phyloP scores from a whole-genome alignment of 1,140 invertebrate genomes.

The Aphelenchoides avenae region DNA sequence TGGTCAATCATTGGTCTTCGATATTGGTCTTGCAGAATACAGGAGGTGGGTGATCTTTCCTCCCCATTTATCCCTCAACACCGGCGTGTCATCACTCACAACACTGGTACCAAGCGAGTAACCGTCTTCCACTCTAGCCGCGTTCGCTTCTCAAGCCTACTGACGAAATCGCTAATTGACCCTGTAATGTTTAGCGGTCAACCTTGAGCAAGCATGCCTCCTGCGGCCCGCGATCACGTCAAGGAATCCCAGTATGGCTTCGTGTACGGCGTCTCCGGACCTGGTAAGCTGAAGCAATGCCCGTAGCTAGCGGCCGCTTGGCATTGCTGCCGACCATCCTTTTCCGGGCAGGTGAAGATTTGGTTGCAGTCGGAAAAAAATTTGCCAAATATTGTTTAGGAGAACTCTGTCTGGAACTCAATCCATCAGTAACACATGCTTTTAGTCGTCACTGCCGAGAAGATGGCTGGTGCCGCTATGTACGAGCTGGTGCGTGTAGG shows the following conservation, averaged over 20 bases:
- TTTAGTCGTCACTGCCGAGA: conserved; percentile 94
- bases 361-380: too few species aligned
- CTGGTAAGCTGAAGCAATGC: conserved; percentile 69
- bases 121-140: not conserved
- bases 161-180: conserved; percentile 34
- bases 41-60: not conserved
- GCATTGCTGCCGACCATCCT: too few species aligned
- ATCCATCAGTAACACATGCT: conserved; percentile 31
- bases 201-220: conserved; percentile 60
- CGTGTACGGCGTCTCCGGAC: conserved; percentile 92
- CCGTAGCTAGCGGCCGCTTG: conserved; percentile 7
- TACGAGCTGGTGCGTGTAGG: conserved; percentile 98
- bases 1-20: not conserved
- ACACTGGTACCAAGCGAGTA: not conserved
- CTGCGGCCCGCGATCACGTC: conserved; percentile 76
- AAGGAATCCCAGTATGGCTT: conserved; percentile 84
- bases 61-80: not conserved
- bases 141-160: conserved; percentile 6
- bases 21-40: not conserved
- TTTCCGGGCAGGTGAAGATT: too few species aligned
- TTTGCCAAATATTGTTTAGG: too few species aligned
- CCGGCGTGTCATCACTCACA: not conserved
- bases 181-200: conserved; percentile 21
- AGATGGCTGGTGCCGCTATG: conserved; percentile 99
- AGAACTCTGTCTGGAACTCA: too few species aligned